A percentile compares a stretch with the other conserved stretches of the same genome.
These are phyloP conservation scores for Drosophila lacicola DNA, from an alignment of 2,888 invertebrate species.

Conservation along the genomic window DNA sequence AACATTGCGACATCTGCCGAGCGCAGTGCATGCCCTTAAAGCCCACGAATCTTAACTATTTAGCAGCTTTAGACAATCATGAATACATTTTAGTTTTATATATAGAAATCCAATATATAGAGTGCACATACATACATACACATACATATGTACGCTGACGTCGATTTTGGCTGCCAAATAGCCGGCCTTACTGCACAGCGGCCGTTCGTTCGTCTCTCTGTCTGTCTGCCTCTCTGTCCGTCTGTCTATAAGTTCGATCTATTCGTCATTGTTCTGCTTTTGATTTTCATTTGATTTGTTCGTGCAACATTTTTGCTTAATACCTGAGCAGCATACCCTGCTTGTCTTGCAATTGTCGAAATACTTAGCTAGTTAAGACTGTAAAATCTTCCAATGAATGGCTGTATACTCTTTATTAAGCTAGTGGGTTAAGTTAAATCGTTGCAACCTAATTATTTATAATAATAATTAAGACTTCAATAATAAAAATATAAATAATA, in stretches of 20 bases:
- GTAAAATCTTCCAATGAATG: background rate
- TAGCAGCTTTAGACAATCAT: conserved; percentile 5
- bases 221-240: conserved; percentile 28
- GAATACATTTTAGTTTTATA: background rate
- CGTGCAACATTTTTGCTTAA: background rate
- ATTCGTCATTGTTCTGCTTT: conserved; percentile 73
- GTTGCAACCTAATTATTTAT: too few relatives aligned
- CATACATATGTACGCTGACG: conserved; percentile 54
- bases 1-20: conserved; percentile 27
- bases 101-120: conserved; percentile 10
- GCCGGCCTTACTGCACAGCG: conserved; percentile 63
- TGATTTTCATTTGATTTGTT: conserved; percentile 17
- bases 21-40: conserved; percentile 49
- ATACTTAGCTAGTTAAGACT: background rate
- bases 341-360: background rate
- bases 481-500: too few relatives aligned
- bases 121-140: conserved; percentile 2
- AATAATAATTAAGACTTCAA: too few relatives aligned
- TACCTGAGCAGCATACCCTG: conserved; percentile 2
- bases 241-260: conserved; percentile 44
- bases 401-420: background rate
- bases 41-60: conserved; percentile 17
- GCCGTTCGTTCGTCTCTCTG: conserved; percentile 18
- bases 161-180: conserved; percentile 55
- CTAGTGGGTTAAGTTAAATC: background rate